These are phyloP conservation scores for Cotesia chilonis DNA, from an alignment of 1,140 invertebrate species.

Conservation along the genomic window DNA sequence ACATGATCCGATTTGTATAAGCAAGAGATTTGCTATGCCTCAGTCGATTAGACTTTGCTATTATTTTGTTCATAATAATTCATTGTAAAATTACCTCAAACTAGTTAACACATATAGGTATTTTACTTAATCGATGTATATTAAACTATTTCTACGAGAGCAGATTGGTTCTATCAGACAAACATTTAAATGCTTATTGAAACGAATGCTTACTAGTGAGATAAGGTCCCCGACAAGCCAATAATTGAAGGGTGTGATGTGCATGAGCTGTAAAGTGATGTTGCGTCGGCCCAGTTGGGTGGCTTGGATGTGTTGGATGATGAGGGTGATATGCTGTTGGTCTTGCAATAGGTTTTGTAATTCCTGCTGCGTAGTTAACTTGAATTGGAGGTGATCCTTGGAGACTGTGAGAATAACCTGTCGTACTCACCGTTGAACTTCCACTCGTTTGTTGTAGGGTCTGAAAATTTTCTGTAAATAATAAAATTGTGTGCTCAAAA, in stretches of 20 bases:
- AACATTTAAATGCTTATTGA: background rate
- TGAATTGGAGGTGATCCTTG: conserved; percentile 52
- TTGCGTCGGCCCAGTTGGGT: conserved; percentile 62
- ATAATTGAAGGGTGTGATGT: conserved; percentile 65
- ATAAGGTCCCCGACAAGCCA: conserved; percentile 67
- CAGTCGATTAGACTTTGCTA: too few relatives aligned
- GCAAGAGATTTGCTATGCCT: too few relatives aligned
- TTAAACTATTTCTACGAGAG: conserved; percentile 5
- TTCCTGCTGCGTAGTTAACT: conserved; percentile 55
- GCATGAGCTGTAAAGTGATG: conserved; percentile 61
- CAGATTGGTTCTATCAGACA: background rate
- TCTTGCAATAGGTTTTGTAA: conserved; percentile 68
- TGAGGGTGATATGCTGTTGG: conserved; percentile 66
- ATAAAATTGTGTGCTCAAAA: background rate
- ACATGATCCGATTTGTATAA: too few relatives aligned
- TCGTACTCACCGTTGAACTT: conserved; percentile 41
- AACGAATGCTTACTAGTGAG: conserved; percentile 62
- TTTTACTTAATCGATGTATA: conserved; percentile 18
- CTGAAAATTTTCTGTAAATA: conserved; percentile 60
- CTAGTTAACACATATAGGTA: background rate
- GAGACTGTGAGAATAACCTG: conserved; percentile 60
- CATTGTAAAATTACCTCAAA: too few relatives aligned
- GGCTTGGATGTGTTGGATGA: conserved; percentile 58
- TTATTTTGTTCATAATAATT: too few relatives aligned
- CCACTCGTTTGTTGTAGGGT: conserved; percentile 54